Conservation (phyloP, 2,888 invertebrate genomes). For the Magallana nippona region DNA sequence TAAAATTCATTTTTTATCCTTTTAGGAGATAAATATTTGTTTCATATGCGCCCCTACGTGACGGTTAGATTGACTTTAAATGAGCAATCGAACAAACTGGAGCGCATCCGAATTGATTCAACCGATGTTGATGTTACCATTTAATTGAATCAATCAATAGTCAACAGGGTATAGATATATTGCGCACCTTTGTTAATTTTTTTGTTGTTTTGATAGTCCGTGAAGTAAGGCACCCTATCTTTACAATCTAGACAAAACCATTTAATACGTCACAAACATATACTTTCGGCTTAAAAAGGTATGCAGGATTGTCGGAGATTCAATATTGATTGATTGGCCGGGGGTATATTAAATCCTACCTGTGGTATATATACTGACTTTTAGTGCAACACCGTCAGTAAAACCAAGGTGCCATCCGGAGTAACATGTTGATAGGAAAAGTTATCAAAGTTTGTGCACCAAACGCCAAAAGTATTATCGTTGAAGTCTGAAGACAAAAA, state of each 20-base stretch:
- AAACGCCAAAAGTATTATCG: background rate
- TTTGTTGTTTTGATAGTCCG: constrained; percentile 16
- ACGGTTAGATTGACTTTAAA: no score
- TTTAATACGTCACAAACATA: constrained; percentile 23
- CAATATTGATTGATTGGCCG: constrained; percentile 28
- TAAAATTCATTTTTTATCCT: no score
- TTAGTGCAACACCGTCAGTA: constrained; percentile 18
- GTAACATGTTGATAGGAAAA: background rate
- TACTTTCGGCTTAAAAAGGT: constrained; percentile 9
- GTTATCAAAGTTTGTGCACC: background rate
- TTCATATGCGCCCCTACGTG: no score
- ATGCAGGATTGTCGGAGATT: constrained; percentile 16
- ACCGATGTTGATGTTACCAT: no score
- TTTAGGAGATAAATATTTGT: no score
- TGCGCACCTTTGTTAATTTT: background rate
- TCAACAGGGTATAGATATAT: background rate
- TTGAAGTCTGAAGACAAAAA: no score
- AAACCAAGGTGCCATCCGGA: background rate
- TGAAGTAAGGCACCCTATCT: constrained; percentile 2
- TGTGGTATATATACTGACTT: constrained; percentile 32
- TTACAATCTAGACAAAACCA: background rate
- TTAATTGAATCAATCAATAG: background rate
- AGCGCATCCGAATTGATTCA: no score
- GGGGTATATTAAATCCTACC: background rate
- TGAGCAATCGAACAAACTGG: no score